These are phyloP conservation scores for Nezara viridula DNA, from an alignment of 2,888 invertebrate genomes.

Conservation along the genomic window DNA sequence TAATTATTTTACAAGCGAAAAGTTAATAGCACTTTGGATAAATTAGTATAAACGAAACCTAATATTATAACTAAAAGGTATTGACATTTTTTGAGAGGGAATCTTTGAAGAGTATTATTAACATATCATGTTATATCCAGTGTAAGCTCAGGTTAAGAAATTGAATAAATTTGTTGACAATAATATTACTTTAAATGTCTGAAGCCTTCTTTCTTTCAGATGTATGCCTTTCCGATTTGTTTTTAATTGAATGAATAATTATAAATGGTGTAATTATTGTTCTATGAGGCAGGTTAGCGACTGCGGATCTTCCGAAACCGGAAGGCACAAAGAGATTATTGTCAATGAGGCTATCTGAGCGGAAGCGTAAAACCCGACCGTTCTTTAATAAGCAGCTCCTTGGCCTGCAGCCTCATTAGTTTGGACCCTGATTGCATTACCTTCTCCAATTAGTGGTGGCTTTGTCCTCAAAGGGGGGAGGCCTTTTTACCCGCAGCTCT, in stretches of 20 bases:
- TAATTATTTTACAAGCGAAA: too few relatives aligned
- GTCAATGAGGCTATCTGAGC: background rate
- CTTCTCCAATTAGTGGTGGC: constrained; percentile 43
- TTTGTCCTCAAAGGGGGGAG: constrained; percentile 37
- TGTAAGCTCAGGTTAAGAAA: too few relatives aligned
- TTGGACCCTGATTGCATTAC: constrained; percentile 40
- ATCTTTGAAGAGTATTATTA: too few relatives aligned
- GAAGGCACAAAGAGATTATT: constrained; percentile 31
- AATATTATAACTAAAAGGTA: too few relatives aligned
- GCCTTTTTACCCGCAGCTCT: background rate
- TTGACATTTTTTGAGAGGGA: too few relatives aligned
- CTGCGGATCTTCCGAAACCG: background rate
- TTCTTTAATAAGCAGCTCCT: constrained; percentile 33
- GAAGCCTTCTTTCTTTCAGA: too few relatives aligned
- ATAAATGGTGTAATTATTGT: constrained; percentile 5
- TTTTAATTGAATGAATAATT: background rate
- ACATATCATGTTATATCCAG: too few relatives aligned
- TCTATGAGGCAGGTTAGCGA: background rate
- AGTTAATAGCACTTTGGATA: too few relatives aligned
- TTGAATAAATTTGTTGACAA: too few relatives aligned
- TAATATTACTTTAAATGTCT: too few relatives aligned
- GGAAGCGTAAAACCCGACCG: background rate
- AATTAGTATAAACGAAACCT: too few relatives aligned
- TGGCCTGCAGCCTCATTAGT: constrained; percentile 49
- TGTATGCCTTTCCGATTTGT: background rate